Evolutionary conservation across 2,797 vertebrate species (phyloP).

Genomic region (Paedocypris micromegethes): DNA sequence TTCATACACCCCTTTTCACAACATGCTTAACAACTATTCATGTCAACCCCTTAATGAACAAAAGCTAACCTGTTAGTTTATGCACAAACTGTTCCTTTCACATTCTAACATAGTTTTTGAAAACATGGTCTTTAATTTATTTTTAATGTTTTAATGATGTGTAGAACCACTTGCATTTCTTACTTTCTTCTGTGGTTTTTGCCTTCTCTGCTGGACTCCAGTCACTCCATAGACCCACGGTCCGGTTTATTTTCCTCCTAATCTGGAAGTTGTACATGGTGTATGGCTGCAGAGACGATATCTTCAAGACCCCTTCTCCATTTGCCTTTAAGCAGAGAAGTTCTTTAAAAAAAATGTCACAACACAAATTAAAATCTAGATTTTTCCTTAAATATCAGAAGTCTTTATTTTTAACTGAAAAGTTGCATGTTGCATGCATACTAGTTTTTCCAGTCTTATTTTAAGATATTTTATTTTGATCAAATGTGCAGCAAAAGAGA

Average conservation of each 20-base stretch:
- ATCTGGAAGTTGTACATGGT: conserved; percentile 75
- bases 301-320: conserved; percentile 7
- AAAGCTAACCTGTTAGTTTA: not conserved
- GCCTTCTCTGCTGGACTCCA: conserved; percentile 62
- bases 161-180: conserved; percentile 4
- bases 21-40: not conserved
- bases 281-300: conserved; percentile 72
- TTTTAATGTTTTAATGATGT: too few relatives aligned
- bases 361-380: too few relatives aligned
- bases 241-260: conserved; percentile 66
- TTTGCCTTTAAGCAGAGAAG: conserved; percentile 1
- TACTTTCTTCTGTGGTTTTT: conserved; percentile 79
- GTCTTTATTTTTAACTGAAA: too few relatives aligned
- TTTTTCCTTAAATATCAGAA: too few relatives aligned
- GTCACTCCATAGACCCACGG: conserved; percentile 76
- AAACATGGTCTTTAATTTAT: too few relatives aligned
- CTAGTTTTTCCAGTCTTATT: too few relatives aligned
- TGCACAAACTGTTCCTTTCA: not conserved
- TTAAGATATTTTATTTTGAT: too few relatives aligned
- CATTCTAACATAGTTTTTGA: too few relatives aligned
- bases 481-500: too few relatives aligned
- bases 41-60: not conserved
- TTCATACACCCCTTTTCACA: conserved; percentile 21
- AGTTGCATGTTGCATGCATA: too few relatives aligned
- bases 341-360: too few relatives aligned